Base-by-base conservation (phyloP, 2,113 vertebrate species). In the Rhinolophus ferrumequinum region DNA sequence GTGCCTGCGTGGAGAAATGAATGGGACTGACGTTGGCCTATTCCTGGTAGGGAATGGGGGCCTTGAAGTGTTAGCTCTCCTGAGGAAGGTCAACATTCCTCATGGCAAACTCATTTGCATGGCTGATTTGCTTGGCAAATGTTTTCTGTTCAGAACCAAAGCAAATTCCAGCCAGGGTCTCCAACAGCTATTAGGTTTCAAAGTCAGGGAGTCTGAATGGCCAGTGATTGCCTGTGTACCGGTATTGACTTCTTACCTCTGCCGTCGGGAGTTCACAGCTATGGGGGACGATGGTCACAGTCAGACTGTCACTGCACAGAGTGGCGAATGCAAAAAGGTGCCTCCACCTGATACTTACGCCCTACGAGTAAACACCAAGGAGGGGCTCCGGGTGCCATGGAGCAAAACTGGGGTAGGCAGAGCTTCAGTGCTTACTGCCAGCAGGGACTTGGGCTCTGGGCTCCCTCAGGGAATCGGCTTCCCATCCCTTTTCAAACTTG, bases 361-460 rank as follows among this genome's bases (percentile, higher is more conserved):
- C 7, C 58, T 30, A 4, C 0, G 5, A 89, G 0, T 26, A 33
- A 64, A 52, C 52, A 41, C 16, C 81, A 35, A 1, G 18, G 30
- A 12, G 2, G 0, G 8, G 44, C 47, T 18, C n/a, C 0, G 3
- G 16, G 44, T 0, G 21, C 47, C 26, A 54, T 4, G 1, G 41
- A 73, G 30, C 85, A 3, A 77, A 38, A 0, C 18, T 3, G 24
- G 18, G 30, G 7, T 8, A 38, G 41, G 16, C 6, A 69, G n/a
- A 28, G 7, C 16, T 52, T 41, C 33, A 14, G 24, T 38, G 26
- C 1, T 15, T 4, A 38, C 0, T 26, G 10, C 6, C 10, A 33
- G 16, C 4, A 66, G 70, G 33, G 9, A 38, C 4, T 6, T 50
- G 7, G 56, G 12, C 14, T 58, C 2, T 44, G 8, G 3, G 21